A percentile compares a stretch with the other conserved stretches of the same genome.
phyloP scores from a whole-genome alignment of 2,797 vertebrate genomes.

The Babyrousa celebensis region DNA sequence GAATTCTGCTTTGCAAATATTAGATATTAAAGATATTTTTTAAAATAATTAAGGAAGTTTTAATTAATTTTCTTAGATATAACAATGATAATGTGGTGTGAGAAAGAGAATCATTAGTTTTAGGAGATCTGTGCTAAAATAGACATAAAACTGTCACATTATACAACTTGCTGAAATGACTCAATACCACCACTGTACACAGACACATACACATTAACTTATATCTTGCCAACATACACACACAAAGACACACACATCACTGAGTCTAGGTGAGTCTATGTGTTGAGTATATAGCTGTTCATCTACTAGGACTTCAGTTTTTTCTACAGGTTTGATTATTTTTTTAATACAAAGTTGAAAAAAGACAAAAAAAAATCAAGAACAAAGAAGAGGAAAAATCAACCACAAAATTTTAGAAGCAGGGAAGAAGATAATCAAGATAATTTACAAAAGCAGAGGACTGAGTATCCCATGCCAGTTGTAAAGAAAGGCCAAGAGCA shows the following conservation, averaged over 20 bases:
- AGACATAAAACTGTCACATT: no score
- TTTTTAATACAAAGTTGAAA: constrained; percentile 43
- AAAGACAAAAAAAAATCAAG: background rate
- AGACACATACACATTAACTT: background rate
- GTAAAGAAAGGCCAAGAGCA: background rate
- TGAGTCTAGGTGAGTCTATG: background rate
- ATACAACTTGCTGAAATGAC: no score
- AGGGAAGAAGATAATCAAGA: background rate
- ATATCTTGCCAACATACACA: background rate
- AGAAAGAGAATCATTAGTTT: no score
- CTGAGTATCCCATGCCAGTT: background rate
- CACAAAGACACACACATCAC: background rate
- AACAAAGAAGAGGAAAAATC: constrained; percentile 17
- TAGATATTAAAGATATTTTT: no score
- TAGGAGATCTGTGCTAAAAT: no score
- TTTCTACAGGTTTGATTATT: constrained; percentile 14
- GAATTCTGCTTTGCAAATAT: no score
- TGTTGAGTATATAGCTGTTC: background rate
- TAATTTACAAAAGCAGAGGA: constrained; percentile 1
- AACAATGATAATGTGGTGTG: no score
- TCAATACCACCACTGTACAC: no score
- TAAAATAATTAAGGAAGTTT: no score
- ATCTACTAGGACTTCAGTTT: background rate
- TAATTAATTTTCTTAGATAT: no score
- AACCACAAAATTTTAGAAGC: background rate